Evolutionary conservation across 1,140 invertebrate genomes (phyloP).

Genomic region (Leptinotarsa defecta): DNA sequence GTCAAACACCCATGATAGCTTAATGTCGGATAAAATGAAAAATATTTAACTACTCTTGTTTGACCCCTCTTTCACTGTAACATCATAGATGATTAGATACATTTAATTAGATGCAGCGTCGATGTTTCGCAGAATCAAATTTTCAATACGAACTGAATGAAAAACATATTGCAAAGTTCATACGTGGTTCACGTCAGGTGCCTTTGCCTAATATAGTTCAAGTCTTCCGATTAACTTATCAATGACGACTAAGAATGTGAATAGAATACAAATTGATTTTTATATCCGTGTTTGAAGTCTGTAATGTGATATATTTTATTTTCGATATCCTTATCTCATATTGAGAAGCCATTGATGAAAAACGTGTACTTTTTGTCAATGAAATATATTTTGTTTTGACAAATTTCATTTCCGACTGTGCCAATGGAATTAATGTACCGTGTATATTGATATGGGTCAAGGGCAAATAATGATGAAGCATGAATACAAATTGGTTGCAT

Average conservation of each 20-base stretch:
- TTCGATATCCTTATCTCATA: neutral
- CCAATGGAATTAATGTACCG: neutral
- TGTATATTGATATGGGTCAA: neutral
- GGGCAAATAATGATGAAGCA: neutral
- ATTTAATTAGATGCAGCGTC: too few species aligned
- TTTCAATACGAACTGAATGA: too few species aligned
- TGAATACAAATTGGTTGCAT: neutral
- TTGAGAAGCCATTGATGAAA: neutral
- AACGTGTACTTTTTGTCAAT: neutral
- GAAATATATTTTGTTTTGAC: neutral
- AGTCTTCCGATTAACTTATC: too few species aligned
- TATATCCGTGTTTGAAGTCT: neutral
- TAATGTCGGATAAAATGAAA: too few species aligned
- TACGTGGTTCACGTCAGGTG: too few species aligned
- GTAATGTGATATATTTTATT: neutral
- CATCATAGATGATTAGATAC: too few species aligned
- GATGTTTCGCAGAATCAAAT: neutral
- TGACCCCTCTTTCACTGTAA: too few species aligned
- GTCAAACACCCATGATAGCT: too few species aligned
- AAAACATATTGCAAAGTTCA: too few species aligned
- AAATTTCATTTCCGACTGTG: neutral
- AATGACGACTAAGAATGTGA: neutral
- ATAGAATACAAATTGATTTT: neutral
- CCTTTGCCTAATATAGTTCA: too few species aligned
- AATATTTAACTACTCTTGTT: too few species aligned